phyloP scores from a whole-genome alignment of 2,113 vertebrate species.

The Fregetta grallaria region DNA sequence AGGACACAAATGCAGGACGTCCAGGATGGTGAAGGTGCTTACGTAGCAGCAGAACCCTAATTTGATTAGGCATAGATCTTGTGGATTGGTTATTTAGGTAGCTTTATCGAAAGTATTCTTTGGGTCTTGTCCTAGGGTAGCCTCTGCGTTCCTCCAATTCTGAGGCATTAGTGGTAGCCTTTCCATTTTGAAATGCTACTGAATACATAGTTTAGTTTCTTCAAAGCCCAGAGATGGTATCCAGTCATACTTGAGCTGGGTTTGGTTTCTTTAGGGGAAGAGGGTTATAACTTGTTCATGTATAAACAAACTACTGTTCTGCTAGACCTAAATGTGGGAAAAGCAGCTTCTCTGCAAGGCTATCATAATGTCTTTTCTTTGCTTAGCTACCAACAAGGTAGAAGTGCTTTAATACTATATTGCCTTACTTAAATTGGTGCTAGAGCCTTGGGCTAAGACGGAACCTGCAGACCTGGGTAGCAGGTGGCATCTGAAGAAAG shows the following conservation, averaged over 20 bases:
- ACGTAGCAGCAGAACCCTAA: background rate
- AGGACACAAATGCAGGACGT: accelerated
- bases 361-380: background rate
- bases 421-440: background rate
- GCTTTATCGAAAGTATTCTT: background rate
- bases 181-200: background rate
- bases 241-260: background rate
- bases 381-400: background rate
- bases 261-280: background rate
- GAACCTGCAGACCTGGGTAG: background rate
- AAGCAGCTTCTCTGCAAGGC: background rate
- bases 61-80: background rate
- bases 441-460: background rate
- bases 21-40: background rate
- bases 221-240: background rate
- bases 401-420: background rate
- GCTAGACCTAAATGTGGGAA: background rate
- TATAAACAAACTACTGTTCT: background rate
- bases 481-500: background rate
- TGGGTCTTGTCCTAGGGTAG: background rate
- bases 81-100: background rate
- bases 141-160: background rate
- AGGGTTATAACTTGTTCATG: background rate
- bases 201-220: background rate
- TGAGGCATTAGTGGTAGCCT: background rate